phyloP scores from a whole-genome alignment of 2,113 vertebrate genomes.

The Pseudopodoces humilis region DNA sequence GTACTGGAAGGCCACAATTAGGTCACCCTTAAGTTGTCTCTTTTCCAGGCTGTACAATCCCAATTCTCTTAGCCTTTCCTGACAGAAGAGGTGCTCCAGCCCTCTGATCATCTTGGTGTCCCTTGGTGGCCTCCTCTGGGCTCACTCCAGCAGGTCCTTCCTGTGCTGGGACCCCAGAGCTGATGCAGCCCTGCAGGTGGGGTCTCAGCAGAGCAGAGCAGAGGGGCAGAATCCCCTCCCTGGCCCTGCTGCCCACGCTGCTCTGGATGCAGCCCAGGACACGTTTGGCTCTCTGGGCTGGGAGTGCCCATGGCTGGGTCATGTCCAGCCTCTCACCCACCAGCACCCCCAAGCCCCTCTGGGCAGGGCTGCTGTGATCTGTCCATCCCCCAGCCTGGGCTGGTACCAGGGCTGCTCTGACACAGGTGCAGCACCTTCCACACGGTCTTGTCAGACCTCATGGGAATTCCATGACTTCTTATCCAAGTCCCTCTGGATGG shows the following conservation, averaged over 20 bases:
- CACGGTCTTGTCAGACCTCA: accelerated
- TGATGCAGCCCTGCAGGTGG: background rate
- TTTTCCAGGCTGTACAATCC: background rate
- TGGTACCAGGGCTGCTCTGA: background rate
- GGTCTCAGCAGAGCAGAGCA: background rate
- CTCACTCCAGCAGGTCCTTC: accelerated
- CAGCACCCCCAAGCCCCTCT: background rate
- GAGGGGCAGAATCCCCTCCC: background rate
- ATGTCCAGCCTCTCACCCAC: background rate
- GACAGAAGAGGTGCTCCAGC: background rate
- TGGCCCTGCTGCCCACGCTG: background rate
- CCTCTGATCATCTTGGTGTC: background rate
- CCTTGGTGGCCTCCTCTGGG: background rate
- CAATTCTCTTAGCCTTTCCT: background rate
- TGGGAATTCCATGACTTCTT: background rate
- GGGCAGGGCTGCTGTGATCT: background rate
- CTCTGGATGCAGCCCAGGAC: background rate
- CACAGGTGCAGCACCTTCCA: background rate
- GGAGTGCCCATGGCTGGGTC: background rate
- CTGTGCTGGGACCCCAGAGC: background rate
- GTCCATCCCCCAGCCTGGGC: background rate
- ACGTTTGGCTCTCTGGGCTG: background rate
- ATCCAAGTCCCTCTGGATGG: background rate
- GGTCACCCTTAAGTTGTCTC: background rate
- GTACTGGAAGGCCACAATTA: background rate